These are phyloP conservation scores for Enteromius argenteus DNA, from an alignment of 2,797 vertebrate genomes.

Conservation along the genomic window DNA sequence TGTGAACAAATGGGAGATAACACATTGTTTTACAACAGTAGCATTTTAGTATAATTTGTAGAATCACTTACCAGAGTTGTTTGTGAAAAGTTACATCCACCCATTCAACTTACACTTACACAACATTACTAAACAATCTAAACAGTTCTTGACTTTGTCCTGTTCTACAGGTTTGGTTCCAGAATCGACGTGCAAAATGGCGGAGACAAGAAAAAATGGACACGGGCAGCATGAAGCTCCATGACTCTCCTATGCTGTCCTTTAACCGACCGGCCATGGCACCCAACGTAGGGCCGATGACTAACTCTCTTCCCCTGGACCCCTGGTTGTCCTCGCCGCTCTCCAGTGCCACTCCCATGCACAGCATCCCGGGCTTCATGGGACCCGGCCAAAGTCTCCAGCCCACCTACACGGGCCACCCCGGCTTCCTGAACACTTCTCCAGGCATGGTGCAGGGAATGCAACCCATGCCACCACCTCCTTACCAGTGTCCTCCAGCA, in stretches of 20 bases:
- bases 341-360: constrained; percentile 83
- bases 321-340: constrained; percentile 91
- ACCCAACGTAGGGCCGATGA: constrained; percentile 79
- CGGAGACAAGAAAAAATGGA: constrained; percentile 93
- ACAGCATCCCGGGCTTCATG: constrained; percentile 88
- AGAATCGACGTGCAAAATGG: constrained; percentile 94
- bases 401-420: constrained; percentile 80
- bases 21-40: not conserved
- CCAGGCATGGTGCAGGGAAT: constrained; percentile 86
- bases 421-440: constrained; percentile 81
- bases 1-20: no score
- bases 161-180: constrained; percentile 89
- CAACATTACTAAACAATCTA: not conserved
- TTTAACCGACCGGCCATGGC: constrained; percentile 86
- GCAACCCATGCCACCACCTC: constrained; percentile 84
- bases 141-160: not conserved
- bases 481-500: constrained; percentile 85
- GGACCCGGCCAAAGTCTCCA: constrained; percentile 86
- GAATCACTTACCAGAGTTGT: no score
- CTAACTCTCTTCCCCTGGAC: constrained; percentile 85
- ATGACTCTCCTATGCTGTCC: constrained; percentile 86
- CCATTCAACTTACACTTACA: not conserved
- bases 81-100: not conserved
- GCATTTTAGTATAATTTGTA: not conserved
- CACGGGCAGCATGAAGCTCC: constrained; percentile 87